Evolutionary conservation across 2,888 invertebrate species (phyloP).

Genomic region (Cheiracanthium punctorium): DNA sequence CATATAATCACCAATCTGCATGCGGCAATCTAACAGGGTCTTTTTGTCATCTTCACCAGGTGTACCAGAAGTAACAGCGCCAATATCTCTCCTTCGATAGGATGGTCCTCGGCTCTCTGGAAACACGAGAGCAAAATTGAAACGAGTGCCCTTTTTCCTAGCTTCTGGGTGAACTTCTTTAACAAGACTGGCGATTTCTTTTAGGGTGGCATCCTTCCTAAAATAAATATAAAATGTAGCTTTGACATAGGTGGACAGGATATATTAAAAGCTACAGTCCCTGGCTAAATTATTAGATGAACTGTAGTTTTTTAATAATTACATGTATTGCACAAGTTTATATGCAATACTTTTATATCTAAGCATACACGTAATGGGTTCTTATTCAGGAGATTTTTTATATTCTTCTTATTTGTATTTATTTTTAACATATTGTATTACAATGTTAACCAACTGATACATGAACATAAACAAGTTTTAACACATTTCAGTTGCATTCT

Average conservation of each 20-base stretch:
- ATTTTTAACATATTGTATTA: background rate
- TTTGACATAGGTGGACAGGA: no score
- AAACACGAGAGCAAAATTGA: constrained; percentile 91
- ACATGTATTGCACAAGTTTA: no score
- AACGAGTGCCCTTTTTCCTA: constrained; percentile 94
- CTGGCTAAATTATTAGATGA: no score
- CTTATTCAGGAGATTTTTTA: background rate
- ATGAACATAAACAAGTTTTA: background rate
- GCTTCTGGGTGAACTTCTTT: constrained; percentile 99
- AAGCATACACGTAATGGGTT: background rate
- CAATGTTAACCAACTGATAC: background rate
- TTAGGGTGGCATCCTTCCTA: constrained; percentile 91
- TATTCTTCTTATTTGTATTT: background rate
- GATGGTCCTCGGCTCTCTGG: constrained; percentile 82
- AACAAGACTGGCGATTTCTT: constrained; percentile 96
- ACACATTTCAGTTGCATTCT: background rate
- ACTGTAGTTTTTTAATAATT: no score
- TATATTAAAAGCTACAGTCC: no score
- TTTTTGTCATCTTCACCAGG: constrained; percentile 96
- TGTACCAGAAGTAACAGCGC: constrained; percentile 93
- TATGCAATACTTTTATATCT: background rate
- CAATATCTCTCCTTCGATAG: constrained; percentile 95
- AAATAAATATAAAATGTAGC: no score
- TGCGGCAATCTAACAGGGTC: constrained; percentile 84
- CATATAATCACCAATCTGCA: constrained; percentile 96